These are phyloP conservation scores for Prinia subflava DNA, from an alignment of 2,113 vertebrate genomes.

Conservation along the genomic window DNA sequence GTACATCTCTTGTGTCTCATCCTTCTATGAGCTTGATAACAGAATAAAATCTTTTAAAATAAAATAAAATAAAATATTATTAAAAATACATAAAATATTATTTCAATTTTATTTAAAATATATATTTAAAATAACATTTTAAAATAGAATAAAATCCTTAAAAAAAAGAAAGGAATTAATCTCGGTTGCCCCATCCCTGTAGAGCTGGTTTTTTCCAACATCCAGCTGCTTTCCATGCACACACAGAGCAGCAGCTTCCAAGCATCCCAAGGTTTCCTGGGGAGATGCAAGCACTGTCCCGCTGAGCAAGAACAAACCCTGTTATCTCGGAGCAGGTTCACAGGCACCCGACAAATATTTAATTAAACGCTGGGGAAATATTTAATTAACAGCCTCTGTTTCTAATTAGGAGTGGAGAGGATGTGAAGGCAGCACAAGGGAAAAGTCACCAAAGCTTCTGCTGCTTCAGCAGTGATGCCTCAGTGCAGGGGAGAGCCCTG, in stretches of 20 bases:
- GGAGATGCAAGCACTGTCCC: fast-evolving
- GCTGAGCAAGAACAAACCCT: neutral
- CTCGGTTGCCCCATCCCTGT: neutral
- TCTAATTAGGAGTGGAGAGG: neutral
- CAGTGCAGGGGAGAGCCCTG: fast-evolving
- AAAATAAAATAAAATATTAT: too few relatives aligned
- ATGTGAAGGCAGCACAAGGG: neutral
- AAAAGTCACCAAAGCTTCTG: neutral
- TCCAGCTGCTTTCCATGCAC: fast-evolving
- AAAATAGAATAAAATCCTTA: neutral
- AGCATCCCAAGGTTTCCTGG: neutral
- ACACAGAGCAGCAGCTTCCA: neutral
- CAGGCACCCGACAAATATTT: neutral
- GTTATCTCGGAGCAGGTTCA: neutral
- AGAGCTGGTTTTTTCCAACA: neutral
- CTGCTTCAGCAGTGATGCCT: neutral
- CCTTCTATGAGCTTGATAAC: neutral
- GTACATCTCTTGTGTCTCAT: neutral
- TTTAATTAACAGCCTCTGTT: neutral
- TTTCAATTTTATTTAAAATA: too few relatives aligned
- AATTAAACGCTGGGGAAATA: neutral
- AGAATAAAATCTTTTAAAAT: too few relatives aligned
- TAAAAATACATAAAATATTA: too few relatives aligned
- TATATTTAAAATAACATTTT: too few relatives aligned
- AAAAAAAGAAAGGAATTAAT: neutral